phyloP scores from a whole-genome alignment of 2,888 invertebrate species.

The Orthosia gracilis region DNA sequence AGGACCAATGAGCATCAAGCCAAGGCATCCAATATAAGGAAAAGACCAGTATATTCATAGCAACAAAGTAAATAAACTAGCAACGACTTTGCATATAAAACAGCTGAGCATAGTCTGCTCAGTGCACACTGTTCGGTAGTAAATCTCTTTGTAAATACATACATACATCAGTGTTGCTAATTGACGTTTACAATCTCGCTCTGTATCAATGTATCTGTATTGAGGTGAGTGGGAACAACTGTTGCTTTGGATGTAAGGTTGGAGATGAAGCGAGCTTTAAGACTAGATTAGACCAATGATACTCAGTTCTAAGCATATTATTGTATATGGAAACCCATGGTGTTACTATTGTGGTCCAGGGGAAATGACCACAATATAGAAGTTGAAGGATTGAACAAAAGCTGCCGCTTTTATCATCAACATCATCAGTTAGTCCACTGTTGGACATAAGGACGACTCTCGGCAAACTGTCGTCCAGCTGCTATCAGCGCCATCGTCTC shows the following conservation, averaged over 20 bases:
- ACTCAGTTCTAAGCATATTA: too few species aligned
- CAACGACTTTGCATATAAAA: constrained; percentile 49
- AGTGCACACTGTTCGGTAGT: constrained; percentile 52
- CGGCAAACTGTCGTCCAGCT: too few species aligned
- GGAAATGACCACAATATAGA: too few species aligned
- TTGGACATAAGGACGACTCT: too few species aligned
- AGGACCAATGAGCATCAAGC: not conserved
- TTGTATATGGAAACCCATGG: too few species aligned
- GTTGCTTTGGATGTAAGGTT: constrained; percentile 69
- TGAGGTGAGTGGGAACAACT: constrained; percentile 81
- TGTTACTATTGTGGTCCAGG: too few species aligned
- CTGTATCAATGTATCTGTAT: constrained; percentile 84
- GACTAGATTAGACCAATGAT: not conserved
- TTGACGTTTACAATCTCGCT: constrained; percentile 84
- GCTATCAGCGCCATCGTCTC: too few species aligned
- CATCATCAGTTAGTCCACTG: too few species aligned
- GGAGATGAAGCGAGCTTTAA: constrained; percentile 43
- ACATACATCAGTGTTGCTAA: constrained; percentile 73
- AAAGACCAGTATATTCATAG: constrained; percentile 27
- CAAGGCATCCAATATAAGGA: constrained; percentile 6
- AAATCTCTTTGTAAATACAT: constrained; percentile 61
- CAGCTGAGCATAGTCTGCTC: constrained; percentile 50
- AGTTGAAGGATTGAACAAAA: too few species aligned
- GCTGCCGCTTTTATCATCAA: too few species aligned
- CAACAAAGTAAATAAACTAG: constrained; percentile 11